Evolutionary conservation across 1,140 invertebrate species (phyloP).

Genomic region (Lucilia cuprina): DNA sequence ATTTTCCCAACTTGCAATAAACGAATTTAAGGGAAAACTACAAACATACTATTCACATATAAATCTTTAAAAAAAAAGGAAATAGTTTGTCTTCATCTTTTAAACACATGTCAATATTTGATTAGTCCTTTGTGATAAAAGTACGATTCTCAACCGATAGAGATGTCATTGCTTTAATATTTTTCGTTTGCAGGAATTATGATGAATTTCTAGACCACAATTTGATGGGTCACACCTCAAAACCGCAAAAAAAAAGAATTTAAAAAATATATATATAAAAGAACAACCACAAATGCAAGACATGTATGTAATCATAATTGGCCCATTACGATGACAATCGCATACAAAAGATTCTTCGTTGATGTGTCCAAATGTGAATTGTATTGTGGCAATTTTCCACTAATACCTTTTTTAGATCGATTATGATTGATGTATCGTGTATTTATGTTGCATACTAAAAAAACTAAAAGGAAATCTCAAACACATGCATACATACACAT

Average conservation of each 20-base stretch:
- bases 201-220: neutral
- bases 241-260: neutral
- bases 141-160: neutral
- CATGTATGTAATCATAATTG: neutral
- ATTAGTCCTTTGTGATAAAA: neutral
- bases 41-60: neutral
- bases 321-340: slow-evolving; percentile 16
- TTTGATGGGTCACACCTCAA: neutral
- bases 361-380: neutral
- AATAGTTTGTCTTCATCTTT: too few species aligned
- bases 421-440: neutral
- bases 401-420: slow-evolving; percentile 15
- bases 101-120: too few species aligned
- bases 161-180: neutral
- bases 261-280: neutral
- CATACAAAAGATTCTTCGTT: neutral
- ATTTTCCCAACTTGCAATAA: neutral
- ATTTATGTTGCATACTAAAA: slow-evolving; percentile 12
- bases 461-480: neutral
- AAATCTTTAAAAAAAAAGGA: neutral
- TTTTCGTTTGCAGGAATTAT: neutral
- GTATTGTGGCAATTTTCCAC: neutral
- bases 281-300: neutral
- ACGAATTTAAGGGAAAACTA: neutral
- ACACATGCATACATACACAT: neutral